Base-by-base conservation (phyloP, 2,888 invertebrate species). In the Macaria notata region DNA sequence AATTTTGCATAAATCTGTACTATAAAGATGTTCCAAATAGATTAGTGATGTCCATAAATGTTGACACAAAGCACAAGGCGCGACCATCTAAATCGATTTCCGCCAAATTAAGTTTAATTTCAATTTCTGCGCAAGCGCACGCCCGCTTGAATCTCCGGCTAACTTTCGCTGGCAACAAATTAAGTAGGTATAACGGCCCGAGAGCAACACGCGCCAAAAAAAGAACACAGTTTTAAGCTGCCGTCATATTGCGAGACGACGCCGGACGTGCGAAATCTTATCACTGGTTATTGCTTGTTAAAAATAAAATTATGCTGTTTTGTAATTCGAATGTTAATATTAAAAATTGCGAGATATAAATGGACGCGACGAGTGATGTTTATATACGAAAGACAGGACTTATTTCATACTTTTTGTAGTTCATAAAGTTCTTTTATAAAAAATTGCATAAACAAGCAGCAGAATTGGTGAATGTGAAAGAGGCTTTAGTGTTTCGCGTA, bases 161-260 rank as follows among this genome's bases (percentile, higher is more conserved):
- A 89, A 91, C 90, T 90, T 91, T 91, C 90, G 90, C 90, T 88
- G 83, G 76, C 81, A 79, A 60, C 74, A 78, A 73, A 64, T 64
- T 78, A 76, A 75, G 76, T 76, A 83, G 73, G 77, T 78, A 84
- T 88, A 89, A 88, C 86, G 88, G 88, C 81, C 66, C 79, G 72
- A 72, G 78, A 81, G 79, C 81, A 83, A 86, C 88, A 87, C 89
- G 88, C 81, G 88, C 88, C 87, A 86, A 88, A 90, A 88, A 88
- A 79, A 81, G 80, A 80, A 76, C 75, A 70, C 71, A 70, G 72
- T 75, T 41, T n/a, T 8, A 41, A 8, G 41, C 6, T 9, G n/a
- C 41, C 41, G 9, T 41, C 41, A 41, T n/a, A 41, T 41, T 41
- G 9, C 9, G 6, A 41, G 41, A 5, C 8, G 8, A 41, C 9